Evolutionary conservation across 1,140 invertebrate genomes (phyloP).

Genomic region (Gonioctena quinquepunctata): DNA sequence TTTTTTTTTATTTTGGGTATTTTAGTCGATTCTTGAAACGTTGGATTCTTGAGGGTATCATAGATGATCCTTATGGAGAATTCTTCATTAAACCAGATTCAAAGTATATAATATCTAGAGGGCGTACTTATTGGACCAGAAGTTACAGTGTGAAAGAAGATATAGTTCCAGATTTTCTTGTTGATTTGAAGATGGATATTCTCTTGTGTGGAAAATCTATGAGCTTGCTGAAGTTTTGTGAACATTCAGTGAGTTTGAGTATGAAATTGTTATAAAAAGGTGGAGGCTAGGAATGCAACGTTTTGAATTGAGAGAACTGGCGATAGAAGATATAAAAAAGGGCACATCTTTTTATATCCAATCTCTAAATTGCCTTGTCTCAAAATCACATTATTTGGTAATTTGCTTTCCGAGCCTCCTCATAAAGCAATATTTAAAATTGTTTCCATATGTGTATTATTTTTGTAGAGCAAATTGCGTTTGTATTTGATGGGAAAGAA

Average conservation of each 20-base stretch:
- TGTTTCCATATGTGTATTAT: too few relatives aligned
- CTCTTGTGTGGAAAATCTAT: constrained; percentile 50
- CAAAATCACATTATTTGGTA: too few relatives aligned
- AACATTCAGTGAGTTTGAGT: constrained; percentile 39
- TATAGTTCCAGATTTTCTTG: constrained; percentile 51
- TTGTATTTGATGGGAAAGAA: constrained; percentile 42
- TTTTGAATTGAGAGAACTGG: too few relatives aligned
- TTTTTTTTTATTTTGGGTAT: too few relatives aligned
- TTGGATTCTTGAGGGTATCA: constrained; percentile 51
- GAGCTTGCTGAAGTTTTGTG: constrained; percentile 50
- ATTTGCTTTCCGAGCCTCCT: too few relatives aligned
- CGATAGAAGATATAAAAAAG: too few relatives aligned
- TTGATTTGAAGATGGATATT: constrained; percentile 44
- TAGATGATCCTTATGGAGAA: constrained; percentile 52
- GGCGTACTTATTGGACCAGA: constrained; percentile 51
- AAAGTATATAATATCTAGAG: constrained; percentile 42
- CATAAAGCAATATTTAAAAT: too few relatives aligned
- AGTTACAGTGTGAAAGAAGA: constrained; percentile 42
- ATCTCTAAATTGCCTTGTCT: too few relatives aligned
- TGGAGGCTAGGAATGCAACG: too few relatives aligned
- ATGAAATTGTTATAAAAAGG: too few relatives aligned
- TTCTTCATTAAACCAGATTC: constrained; percentile 49
- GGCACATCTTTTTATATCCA: too few relatives aligned
- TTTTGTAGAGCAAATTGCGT: constrained; percentile 44
- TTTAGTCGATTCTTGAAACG: constrained; percentile 49